A percentile compares a stretch with the other conserved stretches of the same genome.
Conservation (phyloP, 2,888 invertebrate genomes). For the Drosophila trichaetosa region DNA sequence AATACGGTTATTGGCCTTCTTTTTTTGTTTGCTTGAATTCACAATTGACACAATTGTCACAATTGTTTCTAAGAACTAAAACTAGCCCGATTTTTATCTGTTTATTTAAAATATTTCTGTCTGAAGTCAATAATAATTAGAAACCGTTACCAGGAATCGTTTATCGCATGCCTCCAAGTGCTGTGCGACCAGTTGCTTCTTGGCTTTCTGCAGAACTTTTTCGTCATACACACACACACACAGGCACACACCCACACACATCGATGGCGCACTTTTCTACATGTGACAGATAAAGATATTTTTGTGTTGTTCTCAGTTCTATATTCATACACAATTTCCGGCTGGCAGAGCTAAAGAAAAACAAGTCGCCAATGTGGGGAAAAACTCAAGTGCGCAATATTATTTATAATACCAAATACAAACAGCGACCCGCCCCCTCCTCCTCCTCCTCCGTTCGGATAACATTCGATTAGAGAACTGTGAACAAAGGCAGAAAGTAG, state of each 20-base stretch:
- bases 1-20: neutral
- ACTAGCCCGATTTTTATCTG: neutral
- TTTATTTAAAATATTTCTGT: no score
- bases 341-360: constrained; percentile 34
- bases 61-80: neutral
- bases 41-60: no score
- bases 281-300: constrained; percentile 63
- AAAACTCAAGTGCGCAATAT: constrained; percentile 55
- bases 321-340: constrained; percentile 75
- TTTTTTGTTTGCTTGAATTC: neutral
- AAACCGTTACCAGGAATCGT: neutral
- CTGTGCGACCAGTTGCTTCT: constrained; percentile 7
- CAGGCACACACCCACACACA: constrained; percentile 2
- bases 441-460: neutral
- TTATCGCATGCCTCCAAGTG: constrained; percentile 11
- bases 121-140: neutral
- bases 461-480: constrained; percentile 14
- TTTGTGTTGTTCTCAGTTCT: constrained; percentile 44
- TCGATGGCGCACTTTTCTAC: constrained; percentile 39
- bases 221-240: constrained; percentile 3
- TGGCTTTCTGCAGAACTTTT: constrained; percentile 20
- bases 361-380: constrained; percentile 18
- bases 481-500: neutral
- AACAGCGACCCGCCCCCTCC: neutral
- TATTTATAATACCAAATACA: constrained; percentile 13